Evolutionary conservation across 92 coral and sea anemone species (phyloP), one percentile per base, ranked within the genome.

Genomic region (Metridium senile): DNA sequence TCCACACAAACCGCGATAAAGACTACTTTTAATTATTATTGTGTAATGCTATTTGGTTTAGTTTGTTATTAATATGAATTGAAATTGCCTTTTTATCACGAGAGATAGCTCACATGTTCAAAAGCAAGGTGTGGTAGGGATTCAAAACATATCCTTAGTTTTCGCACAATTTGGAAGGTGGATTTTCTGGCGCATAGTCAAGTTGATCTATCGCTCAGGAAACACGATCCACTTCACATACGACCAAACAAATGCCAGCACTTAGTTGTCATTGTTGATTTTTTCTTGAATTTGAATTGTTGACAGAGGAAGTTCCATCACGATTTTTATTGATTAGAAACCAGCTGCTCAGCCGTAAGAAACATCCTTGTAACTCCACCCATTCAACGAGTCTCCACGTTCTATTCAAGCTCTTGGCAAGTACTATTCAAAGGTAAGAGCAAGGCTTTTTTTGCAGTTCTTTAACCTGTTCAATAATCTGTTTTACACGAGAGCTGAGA

Each of bases 261-360:
- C 33, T 56, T 61, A 28, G 33, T 22, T 53, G 13, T 19, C 23
- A 43, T 26, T 66, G 51, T 66, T 26, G 58, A 67, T 49, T 53
- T 54, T 66, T 66, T 28, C 66, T 29, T 46, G 31, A 53, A 26
- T 65, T 45, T 26, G 29, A 72, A 27, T 54, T 72, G 76, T 72
- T 72, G 63, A 72, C 66, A 11, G 27, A 72, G 76, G 76, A 72
- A 72, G 76, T 32, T 22, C 33, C 1, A 11, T 61, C 33, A 61
- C 66, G 31, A 6, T 61, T 61, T 61, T 61, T 61, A 61, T 61
- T 61, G 66, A 61, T 61, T 26, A 54, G 13, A 54, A 20, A 54
- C 2, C 59, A 54, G 59, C 59, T 54, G 59, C 59, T 54, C 17
- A 39, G 49, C 8, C 25, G 6, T 9, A 9, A 54, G 25, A 21